phyloP scores from a whole-genome alignment of 2,797 vertebrate species.

The Pangasius macronema region DNA sequence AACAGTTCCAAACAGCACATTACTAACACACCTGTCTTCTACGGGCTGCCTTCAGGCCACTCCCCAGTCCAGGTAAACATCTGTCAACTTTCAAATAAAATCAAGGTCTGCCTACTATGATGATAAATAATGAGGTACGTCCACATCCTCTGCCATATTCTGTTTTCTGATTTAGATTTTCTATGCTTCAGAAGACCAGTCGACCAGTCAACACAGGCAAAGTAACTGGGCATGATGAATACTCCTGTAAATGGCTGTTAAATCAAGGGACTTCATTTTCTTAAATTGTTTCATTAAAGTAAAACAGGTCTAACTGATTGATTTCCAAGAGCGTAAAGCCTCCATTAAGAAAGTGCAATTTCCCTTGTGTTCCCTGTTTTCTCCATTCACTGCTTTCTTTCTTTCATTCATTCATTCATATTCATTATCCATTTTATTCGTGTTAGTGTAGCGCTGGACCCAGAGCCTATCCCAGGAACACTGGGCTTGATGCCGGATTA shows the following conservation, averaged over 20 bases:
- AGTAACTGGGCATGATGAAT: background rate
- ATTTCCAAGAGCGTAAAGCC: background rate
- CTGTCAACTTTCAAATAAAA: constrained; percentile 10
- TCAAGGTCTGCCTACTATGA: background rate
- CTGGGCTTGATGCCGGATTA: background rate
- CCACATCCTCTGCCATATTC: constrained; percentile 7
- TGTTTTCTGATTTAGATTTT: background rate
- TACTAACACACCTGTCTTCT: constrained; percentile 24
- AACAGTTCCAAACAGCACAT: constrained; percentile 15
- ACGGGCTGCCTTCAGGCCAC: constrained; percentile 21
- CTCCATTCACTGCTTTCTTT: background rate
- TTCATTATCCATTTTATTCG: background rate
- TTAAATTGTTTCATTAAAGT: constrained; percentile 8
- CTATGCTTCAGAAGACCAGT: background rate
- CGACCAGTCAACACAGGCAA: background rate
- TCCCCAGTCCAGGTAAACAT: constrained; percentile 22
- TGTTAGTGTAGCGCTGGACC: background rate
- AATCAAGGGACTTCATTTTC: background rate
- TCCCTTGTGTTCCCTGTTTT: background rate
- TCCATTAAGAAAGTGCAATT: constrained; percentile 1
- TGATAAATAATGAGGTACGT: background rate
- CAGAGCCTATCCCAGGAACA: background rate
- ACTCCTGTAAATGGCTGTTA: background rate
- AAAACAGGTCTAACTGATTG: background rate
- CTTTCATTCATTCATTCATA: background rate